Evolutionary conservation across 2,888 invertebrate genomes (phyloP).

Genomic region (Standfussiana lucernea): DNA sequence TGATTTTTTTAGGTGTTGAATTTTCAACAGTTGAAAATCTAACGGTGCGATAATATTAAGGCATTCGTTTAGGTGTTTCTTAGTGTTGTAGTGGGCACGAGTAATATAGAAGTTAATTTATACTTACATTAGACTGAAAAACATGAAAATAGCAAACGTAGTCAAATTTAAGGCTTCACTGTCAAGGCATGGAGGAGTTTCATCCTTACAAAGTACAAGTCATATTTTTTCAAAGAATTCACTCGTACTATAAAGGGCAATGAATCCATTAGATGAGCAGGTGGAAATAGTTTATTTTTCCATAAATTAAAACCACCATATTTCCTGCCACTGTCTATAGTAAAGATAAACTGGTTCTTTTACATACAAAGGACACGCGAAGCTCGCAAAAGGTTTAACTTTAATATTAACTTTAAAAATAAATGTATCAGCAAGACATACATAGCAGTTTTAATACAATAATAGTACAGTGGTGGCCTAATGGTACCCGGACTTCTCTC

Average conservation of each 20-base stretch:
- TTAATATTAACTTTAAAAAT: conserved; percentile 21
- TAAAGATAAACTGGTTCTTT: conserved; percentile 22
- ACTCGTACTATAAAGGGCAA: conserved; percentile 23
- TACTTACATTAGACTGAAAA: not conserved
- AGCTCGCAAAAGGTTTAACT: not conserved
- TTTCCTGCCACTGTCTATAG: conserved; percentile 5
- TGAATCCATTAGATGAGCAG: conserved; percentile 54
- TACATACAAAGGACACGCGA: conserved; percentile 12
- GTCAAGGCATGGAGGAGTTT: not conserved
- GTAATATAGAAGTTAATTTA: not conserved
- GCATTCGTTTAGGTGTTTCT: not conserved
- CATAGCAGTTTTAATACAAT: not conserved
- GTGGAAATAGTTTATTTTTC: conserved; percentile 46
- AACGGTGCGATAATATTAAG: not conserved
- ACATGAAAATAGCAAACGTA: not conserved
- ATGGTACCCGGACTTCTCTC: not conserved
- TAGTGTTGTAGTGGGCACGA: not conserved
- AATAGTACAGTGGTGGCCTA: not conserved
- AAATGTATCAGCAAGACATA: conserved; percentile 12
- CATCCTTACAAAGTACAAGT: not conserved
- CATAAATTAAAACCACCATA: conserved; percentile 26
- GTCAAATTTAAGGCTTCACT: not conserved
- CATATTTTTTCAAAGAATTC: conserved; percentile 12
- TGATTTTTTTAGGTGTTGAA: not conserved
- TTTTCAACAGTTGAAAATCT: not conserved